Base-by-base conservation (phyloP, 2,797 vertebrate species). In the Botia kubotai region DNA sequence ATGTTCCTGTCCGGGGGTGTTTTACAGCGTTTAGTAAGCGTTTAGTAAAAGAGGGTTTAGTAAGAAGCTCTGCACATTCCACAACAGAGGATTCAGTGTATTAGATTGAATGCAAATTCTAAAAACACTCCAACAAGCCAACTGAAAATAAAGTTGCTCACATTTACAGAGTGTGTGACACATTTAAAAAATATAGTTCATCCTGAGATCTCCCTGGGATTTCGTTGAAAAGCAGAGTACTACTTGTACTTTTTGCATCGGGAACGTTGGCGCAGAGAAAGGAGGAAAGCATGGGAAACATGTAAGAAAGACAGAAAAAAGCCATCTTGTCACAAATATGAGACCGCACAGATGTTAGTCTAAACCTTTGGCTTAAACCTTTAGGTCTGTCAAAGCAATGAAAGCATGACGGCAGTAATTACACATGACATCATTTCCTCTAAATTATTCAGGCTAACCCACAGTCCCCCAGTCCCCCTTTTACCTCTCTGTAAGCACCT, bases 221-320 rank as follows among this genome's bases (percentile, higher is more conserved):
- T 46, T 69, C 13, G 23, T 73, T 72, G 16, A 73, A 55, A 65
- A 67, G 33, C 71, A 66, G 78, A 8, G 78, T 36, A 74, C 78
- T 73, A 80, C 60, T 73, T 80, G 71, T 68, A 21, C 71, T 50
- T 78, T 23, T 70, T 67, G 39, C 33, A 57, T 36, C 14, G 43
- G 57, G 52, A 74, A 68, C 71, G 74, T 2, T 58, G 33, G 12
- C 1, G 17, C 52, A 46, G 66, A 74, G 6, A 68, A 74, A 33
- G 62, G 73, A 19, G 12, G 12, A 33, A 73, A 68, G 62, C 52
- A 67, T 80, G 62, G 52, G 71, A 80, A 80, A 68, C 50, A 10
- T 65, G 19, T 19, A 21, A 65, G 21, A 72, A 73, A 43, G 67
- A 36, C 43, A 69, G 17, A 77, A 79, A 36, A 72, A 66, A 33